Evolutionary conservation across 2,797 vertebrate genomes (phyloP).

Genomic region (Nyctibius grandis): DNA sequence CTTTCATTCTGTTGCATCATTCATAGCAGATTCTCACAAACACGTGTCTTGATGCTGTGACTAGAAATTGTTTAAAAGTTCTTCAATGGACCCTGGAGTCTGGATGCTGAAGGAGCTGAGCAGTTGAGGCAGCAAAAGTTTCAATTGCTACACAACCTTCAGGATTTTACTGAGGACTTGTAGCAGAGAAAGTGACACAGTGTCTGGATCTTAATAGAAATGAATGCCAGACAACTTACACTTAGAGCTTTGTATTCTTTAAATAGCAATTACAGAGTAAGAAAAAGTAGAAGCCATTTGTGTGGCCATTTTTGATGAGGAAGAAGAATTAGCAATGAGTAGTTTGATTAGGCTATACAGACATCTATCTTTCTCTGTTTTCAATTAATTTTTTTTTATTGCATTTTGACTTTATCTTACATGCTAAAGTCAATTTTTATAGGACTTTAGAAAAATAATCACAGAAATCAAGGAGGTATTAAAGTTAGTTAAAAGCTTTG

Average conservation of each 20-base stretch:
- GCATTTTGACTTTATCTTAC: not conserved
- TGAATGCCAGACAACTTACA: not conserved
- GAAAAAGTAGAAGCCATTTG: not conserved
- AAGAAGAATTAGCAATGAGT: not conserved
- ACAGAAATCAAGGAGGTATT: not conserved
- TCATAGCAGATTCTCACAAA: not conserved
- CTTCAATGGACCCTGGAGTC: not conserved
- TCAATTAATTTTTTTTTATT: not conserved
- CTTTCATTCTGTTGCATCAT: not conserved
- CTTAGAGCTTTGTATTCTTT: not conserved
- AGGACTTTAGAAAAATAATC: not conserved
- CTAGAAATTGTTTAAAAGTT: not conserved
- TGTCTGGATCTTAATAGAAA: not conserved
- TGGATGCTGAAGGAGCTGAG: not conserved
- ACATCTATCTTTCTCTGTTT: not conserved
- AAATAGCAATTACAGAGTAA: not conserved
- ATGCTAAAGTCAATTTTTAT: not conserved
- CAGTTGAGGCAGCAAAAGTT: not conserved
- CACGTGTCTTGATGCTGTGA: not conserved
- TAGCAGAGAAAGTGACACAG: not conserved
- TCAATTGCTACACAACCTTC: not conserved
- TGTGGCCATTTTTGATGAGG: not conserved
- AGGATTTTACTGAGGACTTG: not conserved
- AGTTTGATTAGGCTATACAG: not conserved
- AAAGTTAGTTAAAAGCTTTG: not conserved